Percentiles rank a stretch among this genome's conserved stretches.
Evolutionary conservation across 1,140 invertebrate species (phyloP).

Genomic region (Halesus radiatus): DNA sequence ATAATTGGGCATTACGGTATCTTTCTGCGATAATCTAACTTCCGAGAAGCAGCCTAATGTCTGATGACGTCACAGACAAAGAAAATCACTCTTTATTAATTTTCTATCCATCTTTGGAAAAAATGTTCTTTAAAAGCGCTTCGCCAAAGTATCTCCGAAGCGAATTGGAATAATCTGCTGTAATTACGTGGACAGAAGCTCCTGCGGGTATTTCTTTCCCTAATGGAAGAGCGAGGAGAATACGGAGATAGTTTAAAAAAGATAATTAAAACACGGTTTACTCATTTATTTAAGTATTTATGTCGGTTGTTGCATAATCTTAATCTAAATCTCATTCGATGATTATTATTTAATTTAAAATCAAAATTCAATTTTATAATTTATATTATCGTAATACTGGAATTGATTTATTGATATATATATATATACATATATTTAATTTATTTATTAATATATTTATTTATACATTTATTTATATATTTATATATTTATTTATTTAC

Average conservation of each 20-base stretch:
- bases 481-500: too few relatives aligned
- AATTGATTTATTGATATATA: too few relatives aligned
- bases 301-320: too few relatives aligned
- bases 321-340: too few relatives aligned
- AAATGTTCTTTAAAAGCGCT: slow-evolving; percentile 7
- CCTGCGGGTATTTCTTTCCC: background rate
- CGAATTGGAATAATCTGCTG: slow-evolving; percentile 13
- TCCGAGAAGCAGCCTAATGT: background rate
- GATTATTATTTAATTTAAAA: too few relatives aligned
- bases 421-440: too few relatives aligned
- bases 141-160: slow-evolving; percentile 14
- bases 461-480: too few relatives aligned
- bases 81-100: slow-evolving; percentile 33
- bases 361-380: too few relatives aligned
- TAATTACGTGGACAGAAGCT: background rate
- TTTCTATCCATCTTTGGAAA: slow-evolving; percentile 20
- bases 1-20: slow-evolving; percentile 30
- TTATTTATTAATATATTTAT: too few relatives aligned
- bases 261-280: background rate
- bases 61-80: slow-evolving; percentile 30
- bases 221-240: background rate
- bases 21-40: slow-evolving; percentile 10
- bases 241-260: background rate
- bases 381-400: too few relatives aligned
- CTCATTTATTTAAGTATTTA: background rate